Evolutionary conservation across 2,113 vertebrate genomes (phyloP).

Genomic region (Oncorhynchus keta): DNA sequence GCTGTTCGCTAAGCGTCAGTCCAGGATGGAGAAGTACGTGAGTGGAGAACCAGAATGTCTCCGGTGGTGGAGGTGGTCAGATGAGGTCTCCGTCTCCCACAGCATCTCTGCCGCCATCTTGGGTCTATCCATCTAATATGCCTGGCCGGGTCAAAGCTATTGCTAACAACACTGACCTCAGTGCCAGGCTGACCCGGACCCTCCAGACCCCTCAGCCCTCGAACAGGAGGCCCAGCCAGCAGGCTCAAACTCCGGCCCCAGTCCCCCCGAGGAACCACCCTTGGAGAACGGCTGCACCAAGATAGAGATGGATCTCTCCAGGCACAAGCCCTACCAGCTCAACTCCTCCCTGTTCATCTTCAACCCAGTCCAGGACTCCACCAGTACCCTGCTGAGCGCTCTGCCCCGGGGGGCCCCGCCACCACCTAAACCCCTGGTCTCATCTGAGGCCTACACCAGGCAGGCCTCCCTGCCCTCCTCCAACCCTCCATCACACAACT

Average conservation of each 20-base stretch:
- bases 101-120: constrained; percentile 93
- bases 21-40: constrained; percentile 94
- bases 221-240: constrained; percentile 57
- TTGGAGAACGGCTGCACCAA: constrained; percentile 83
- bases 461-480: constrained; percentile 74
- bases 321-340: constrained; percentile 86
- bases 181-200: constrained; percentile 62
- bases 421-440: constrained; percentile 67
- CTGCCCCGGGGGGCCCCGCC: constrained; percentile 78
- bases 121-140: constrained; percentile 85
- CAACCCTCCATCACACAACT: constrained; percentile 66
- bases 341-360: constrained; percentile 88
- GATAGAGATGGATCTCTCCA: constrained; percentile 85
- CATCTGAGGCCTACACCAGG: constrained; percentile 55
- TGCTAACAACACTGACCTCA: constrained; percentile 73
- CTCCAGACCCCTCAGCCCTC: constrained; percentile 69
- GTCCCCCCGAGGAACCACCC: constrained; percentile 63
- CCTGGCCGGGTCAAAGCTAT: constrained; percentile 79
- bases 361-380: constrained; percentile 82
- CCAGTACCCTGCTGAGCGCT: constrained; percentile 71
- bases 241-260: constrained; percentile 44
- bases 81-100: constrained; percentile 88
- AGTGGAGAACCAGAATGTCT: constrained; percentile 75
- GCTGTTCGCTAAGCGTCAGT: constrained; percentile 89
- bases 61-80: constrained; percentile 25